phyloP scores from a whole-genome alignment of 53 echinoderm and acorn worm genomes.

The Echinarachnius parma region DNA sequence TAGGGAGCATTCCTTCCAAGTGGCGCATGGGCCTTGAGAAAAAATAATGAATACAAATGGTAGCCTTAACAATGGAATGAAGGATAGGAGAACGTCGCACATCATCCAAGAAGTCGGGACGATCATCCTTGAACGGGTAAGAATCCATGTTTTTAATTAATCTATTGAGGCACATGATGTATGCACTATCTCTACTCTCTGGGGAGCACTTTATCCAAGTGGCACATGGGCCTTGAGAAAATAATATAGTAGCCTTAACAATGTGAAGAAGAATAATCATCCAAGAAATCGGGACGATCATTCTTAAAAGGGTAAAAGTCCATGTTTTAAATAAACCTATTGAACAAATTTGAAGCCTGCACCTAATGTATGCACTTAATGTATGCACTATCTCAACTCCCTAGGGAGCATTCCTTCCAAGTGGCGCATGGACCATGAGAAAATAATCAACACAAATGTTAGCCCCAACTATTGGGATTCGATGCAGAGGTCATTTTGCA shows the following conservation, averaged over 20 bases:
- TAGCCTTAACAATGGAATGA: constrained; percentile 72
- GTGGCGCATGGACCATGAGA: too few relatives aligned
- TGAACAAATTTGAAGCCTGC: too few relatives aligned
- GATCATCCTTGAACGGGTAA: constrained; percentile 78
- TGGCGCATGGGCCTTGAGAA: neutral
- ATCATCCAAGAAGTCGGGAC: constrained; percentile 70
- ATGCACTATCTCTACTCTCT: neutral
- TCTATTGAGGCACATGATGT: neutral
- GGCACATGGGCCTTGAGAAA: constrained; percentile 6
- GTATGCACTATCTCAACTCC: too few relatives aligned
- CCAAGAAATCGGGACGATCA: constrained; percentile 65
- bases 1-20: too few relatives aligned
- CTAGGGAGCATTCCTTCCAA: too few relatives aligned
- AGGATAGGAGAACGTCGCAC: constrained; percentile 73
- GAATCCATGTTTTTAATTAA: too few relatives aligned
- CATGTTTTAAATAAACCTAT: too few relatives aligned
- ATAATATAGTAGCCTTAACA: constrained; percentile 64
- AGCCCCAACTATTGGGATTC: too few relatives aligned
- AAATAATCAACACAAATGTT: too few relatives aligned
- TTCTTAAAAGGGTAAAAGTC: constrained; percentile 80
- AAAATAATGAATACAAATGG: constrained; percentile 72
- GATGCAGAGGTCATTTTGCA: too few relatives aligned
- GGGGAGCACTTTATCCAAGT: too few relatives aligned
- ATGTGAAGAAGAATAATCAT: constrained; percentile 80
- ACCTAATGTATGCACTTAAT: too few relatives aligned